Percentiles rank a stretch among this genome's conserved stretches.
phyloP scores from a whole-genome alignment of 2,797 vertebrate genomes.

The Typhlichthys subterraneus region DNA sequence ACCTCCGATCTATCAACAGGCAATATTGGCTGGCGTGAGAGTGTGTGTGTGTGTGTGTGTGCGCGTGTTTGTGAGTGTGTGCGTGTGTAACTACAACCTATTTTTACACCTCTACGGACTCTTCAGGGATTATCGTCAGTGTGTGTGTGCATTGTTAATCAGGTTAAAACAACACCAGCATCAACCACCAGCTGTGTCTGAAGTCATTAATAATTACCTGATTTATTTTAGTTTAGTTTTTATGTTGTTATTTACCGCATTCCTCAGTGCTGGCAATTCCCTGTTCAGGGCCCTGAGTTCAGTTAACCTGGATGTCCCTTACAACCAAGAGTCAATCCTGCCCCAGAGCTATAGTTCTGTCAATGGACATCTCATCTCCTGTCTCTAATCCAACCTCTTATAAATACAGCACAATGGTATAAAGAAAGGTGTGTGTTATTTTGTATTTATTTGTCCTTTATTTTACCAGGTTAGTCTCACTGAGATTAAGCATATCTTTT shows the following conservation, averaged over 20 bases:
- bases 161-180: too few relatives aligned
- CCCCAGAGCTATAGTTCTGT: constrained; percentile 10
- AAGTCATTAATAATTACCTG: too few relatives aligned
- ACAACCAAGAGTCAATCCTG: constrained; percentile 6
- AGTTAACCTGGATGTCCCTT: not conserved
- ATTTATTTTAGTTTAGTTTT: too few relatives aligned
- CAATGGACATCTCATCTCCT: constrained; percentile 14
- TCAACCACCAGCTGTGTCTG: not conserved
- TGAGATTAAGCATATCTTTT: too few relatives aligned
- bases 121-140: not conserved
- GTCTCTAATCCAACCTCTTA: constrained; percentile 2
- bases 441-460: too few relatives aligned
- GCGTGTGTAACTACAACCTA: not conserved
- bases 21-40: constrained; percentile 4
- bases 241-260: not conserved
- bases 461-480: too few relatives aligned
- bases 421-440: not conserved
- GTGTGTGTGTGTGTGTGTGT: not conserved
- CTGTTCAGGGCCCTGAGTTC: too few relatives aligned
- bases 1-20: constrained; percentile 17
- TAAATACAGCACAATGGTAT: not conserved
- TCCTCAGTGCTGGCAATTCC: not conserved
- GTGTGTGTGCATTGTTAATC: too few relatives aligned
- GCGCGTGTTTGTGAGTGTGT: not conserved
- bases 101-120: constrained; percentile 22